A percentile compares a stretch with the other conserved stretches of the same genome.
phyloP scores from a whole-genome alignment of 2,113 vertebrate genomes.

The Etheostoma spectabile region DNA sequence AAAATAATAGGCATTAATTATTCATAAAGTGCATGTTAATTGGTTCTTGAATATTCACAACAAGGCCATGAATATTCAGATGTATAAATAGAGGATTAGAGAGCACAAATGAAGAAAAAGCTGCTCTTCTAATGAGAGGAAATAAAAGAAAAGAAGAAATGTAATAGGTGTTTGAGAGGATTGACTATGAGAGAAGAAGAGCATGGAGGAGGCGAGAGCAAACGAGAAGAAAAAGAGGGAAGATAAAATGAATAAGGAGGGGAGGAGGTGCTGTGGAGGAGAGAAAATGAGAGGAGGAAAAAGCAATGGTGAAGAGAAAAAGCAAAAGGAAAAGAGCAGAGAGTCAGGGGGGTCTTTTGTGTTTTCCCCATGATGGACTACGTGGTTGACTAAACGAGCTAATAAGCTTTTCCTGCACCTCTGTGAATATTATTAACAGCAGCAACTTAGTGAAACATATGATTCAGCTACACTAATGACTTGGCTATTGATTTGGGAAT shows the following conservation, averaged over 20 bases:
- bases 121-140: slow-evolving; percentile 63
- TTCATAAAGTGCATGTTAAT: slow-evolving; percentile 76
- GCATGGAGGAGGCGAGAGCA: background rate
- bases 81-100: slow-evolving; percentile 69
- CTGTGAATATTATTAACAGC: slow-evolving; percentile 81
- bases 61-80: slow-evolving; percentile 76
- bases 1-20: slow-evolving; percentile 79
- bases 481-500: slow-evolving; percentile 77
- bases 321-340: slow-evolving; percentile 42
- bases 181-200: background rate
- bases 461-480: slow-evolving; percentile 80
- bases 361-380: slow-evolving; percentile 78
- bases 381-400: slow-evolving; percentile 77
- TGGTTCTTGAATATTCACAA: slow-evolving; percentile 80
- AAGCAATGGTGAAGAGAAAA: slow-evolving; percentile 26
- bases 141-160: slow-evolving; percentile 7
- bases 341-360: slow-evolving; percentile 75
- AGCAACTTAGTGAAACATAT: slow-evolving; percentile 80
- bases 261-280: slow-evolving; percentile 14
- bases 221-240: background rate
- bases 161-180: background rate
- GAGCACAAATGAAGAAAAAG: slow-evolving; percentile 65
- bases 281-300: slow-evolving; percentile 55
- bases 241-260: slow-evolving; percentile 22
- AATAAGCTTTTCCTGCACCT: slow-evolving; percentile 80